Evolutionary conservation across 2,888 invertebrate species (phyloP), one percentile per base, ranked within the genome.

Genomic region (Sinhomidia bicolor): DNA sequence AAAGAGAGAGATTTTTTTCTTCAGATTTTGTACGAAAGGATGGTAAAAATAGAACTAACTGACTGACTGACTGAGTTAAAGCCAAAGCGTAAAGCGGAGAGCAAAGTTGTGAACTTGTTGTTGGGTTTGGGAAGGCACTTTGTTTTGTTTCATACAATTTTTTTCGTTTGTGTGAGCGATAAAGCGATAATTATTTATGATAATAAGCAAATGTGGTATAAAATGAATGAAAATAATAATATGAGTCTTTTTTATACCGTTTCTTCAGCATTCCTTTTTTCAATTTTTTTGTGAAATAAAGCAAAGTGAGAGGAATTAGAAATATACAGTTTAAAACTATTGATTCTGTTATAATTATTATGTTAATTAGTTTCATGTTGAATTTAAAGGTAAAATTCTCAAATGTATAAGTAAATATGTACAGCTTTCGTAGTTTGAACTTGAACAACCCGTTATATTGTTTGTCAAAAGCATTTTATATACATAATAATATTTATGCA

Each of bases 1-100:
- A 79, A 78, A 85, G 36, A 36, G 36, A 23, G 60, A 60, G 4
- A 20, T 65, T 26, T 78, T 17, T 20, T 32, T 78, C 26, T 74
- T 57, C 71, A 32, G 36, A 68, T 36, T 68, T 12, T 29, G 32
- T 3, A 78, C 47, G 0, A 20, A 47, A 47, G 44, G 10, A 71
- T 54, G 5, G 54, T 54, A 54, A 7, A 12, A 17, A 12, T 14
- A 57, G 9, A 57, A 10, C 12, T 17, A 23, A 57, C 17, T 7
- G 6, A 23, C 57, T n/a, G 9, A 57, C 23, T 57, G 57, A 1
- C 3, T 14, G 17, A 57, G 20, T 4, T 20, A 17, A 57, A 17
- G 17, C 5, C 9, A 9, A 36, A 74, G 47, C 0, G 74, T 17
- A 20, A 26, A 60, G n/a, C 36, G 4, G n/a, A 9, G 9, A 10